These are phyloP conservation scores for Eufriesea mexicana DNA, from an alignment of 1,140 invertebrate genomes.

Conservation along the genomic window DNA sequence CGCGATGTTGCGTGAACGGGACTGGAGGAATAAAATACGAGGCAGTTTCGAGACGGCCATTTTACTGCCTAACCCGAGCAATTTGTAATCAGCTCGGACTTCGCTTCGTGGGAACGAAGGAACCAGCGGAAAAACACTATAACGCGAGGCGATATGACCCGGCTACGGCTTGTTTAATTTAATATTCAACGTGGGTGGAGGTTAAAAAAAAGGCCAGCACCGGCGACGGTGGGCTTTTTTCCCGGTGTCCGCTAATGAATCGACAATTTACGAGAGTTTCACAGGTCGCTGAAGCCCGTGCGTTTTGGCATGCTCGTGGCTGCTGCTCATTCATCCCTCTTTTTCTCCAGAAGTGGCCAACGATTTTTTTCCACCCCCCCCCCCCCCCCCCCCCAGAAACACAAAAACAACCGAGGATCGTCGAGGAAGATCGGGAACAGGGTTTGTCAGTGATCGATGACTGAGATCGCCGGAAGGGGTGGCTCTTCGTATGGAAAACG, in stretches of 20 bases:
- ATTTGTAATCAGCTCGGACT: not conserved
- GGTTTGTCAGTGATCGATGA: slow-evolving; percentile 42
- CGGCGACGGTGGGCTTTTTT: slow-evolving; percentile 57
- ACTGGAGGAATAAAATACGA: too few relatives aligned
- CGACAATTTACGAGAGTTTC: slow-evolving; percentile 75
- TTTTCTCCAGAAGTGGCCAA: slow-evolving; percentile 4
- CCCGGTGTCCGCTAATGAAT: slow-evolving; percentile 70
- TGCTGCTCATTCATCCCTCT: slow-evolving; percentile 36
- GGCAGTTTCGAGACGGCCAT: too few relatives aligned
- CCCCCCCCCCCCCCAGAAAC: too few relatives aligned
- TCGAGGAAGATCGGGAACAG: not conserved
- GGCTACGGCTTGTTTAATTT: slow-evolving; percentile 71
- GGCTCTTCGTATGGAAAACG: slow-evolving; percentile 35
- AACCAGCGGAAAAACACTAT: not conserved
- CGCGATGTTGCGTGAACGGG: too few relatives aligned
- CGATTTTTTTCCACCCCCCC: slow-evolving; percentile 8
- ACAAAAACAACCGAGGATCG: slow-evolving; percentile 16
- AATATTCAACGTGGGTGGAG: slow-evolving; percentile 58
- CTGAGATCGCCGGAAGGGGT: not conserved
- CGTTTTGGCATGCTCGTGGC: slow-evolving; percentile 27
- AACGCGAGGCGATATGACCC: slow-evolving; percentile 30
- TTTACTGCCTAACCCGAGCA: not conserved
- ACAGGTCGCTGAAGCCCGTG: slow-evolving; percentile 54
- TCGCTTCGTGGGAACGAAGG: not conserved
- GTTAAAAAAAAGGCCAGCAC: slow-evolving; percentile 42